Conservation (phyloP, 2,113 vertebrate genomes). For the Osmerus eperlanus region DNA sequence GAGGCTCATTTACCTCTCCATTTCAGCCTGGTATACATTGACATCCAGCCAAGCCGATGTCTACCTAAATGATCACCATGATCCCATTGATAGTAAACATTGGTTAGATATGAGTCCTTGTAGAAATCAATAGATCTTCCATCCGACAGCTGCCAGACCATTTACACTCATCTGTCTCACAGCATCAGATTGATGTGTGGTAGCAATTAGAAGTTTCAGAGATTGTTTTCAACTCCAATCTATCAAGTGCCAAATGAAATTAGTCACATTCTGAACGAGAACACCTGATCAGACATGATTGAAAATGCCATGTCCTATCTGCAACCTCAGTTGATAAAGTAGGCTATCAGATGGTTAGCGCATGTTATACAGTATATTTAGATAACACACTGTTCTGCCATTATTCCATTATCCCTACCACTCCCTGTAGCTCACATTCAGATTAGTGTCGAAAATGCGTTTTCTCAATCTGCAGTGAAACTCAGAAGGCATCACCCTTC, state of each 20-base stretch:
- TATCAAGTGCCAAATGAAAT: conserved; percentile 34
- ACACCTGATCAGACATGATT: conserved; percentile 32
- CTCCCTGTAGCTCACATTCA: neutral
- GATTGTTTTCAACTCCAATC: conserved; percentile 32
- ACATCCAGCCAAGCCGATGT: neutral
- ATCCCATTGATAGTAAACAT: conserved; percentile 21
- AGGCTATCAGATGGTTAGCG: neutral
- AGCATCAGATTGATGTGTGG: conserved; percentile 32
- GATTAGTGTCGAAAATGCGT: neutral
- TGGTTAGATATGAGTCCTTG: conserved; percentile 35
- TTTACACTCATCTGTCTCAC: conserved; percentile 42
- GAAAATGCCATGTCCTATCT: conserved; percentile 14
- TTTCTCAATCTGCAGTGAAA: neutral
- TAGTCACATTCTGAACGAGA: conserved; percentile 21
- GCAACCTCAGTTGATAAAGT: conserved; percentile 3
- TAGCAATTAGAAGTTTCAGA: conserved; percentile 34
- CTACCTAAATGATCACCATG: conserved; percentile 6
- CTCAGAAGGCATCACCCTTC: conserved; percentile 15
- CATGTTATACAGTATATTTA: neutral
- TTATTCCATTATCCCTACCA: conserved; percentile 12
- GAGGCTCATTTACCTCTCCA: neutral
- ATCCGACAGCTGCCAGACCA: conserved; percentile 25
- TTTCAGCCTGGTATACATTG: neutral
- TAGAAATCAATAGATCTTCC: conserved; percentile 40
- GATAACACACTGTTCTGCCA: conserved; percentile 17